These are phyloP conservation scores for Bursaphelenchus okinawaensis DNA, from an alignment of 2,888 invertebrate genomes.

Conservation along the genomic window DNA sequence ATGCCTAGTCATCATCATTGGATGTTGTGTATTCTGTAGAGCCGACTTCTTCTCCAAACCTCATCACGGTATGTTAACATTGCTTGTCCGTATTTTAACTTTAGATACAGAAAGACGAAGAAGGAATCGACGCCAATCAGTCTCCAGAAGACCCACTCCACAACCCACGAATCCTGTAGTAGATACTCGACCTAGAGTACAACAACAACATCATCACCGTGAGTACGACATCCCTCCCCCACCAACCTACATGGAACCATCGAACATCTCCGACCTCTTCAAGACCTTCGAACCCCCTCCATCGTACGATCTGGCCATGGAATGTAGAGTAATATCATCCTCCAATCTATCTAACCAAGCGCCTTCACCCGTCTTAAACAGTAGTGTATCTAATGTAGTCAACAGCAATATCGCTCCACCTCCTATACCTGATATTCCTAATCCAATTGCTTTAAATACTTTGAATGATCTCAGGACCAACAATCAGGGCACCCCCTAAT, in stretches of 20 bases:
- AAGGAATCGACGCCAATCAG: neutral
- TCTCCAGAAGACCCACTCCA: neutral
- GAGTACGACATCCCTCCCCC: neutral
- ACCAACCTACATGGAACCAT: neutral
- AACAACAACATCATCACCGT: neutral
- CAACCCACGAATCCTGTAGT: neutral
- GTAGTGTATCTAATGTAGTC: too few species aligned
- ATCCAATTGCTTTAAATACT: too few species aligned
- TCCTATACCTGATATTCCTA: too few species aligned
- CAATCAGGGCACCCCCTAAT: too few species aligned
- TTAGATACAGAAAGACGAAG: neutral
- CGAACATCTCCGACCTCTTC: conserved; percentile 10
- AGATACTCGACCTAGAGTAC: neutral
- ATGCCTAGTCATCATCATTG: conserved; percentile 33
- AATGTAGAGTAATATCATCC: neutral
- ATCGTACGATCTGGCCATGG: conserved; percentile 39
- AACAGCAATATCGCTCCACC: too few species aligned
- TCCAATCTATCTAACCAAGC: neutral
- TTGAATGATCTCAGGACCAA: too few species aligned
- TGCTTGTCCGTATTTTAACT: too few species aligned
- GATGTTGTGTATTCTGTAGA: conserved; percentile 46
- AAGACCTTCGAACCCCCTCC: conserved; percentile 37
- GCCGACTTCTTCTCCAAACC: conserved; percentile 38
- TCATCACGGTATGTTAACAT: neutral
- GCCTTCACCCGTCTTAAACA: neutral